Conservation (phyloP, 2,888 invertebrate genomes). For the Limenitis camilla region DNA sequence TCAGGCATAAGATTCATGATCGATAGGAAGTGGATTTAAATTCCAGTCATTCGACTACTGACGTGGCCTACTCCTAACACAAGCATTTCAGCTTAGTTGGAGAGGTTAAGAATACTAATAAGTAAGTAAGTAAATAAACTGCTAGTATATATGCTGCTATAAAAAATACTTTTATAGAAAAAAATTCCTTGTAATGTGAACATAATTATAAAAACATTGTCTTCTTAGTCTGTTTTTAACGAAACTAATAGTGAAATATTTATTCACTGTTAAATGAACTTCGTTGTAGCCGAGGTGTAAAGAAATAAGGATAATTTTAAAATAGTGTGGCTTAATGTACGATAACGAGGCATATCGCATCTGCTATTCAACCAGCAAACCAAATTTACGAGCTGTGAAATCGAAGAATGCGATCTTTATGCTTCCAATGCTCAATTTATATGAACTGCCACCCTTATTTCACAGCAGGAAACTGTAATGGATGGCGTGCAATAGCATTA, state of each 20-base stretch:
- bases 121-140: too few relatives aligned
- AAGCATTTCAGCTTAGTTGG: too few relatives aligned
- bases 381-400: conserved; percentile 33
- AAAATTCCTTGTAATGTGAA: too few relatives aligned
- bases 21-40: too few relatives aligned
- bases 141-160: too few relatives aligned
- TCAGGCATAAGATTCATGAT: too few relatives aligned
- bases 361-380: not conserved
- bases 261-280: not conserved
- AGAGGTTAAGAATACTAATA: too few relatives aligned
- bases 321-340: not conserved
- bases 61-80: too few relatives aligned
- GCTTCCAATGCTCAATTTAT: conserved; percentile 33
- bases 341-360: conserved; percentile 5
- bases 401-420: conserved; percentile 38
- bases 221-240: too few relatives aligned
- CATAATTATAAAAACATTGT: too few relatives aligned
- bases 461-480: conserved; percentile 31
- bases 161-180: too few relatives aligned
- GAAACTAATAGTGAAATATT: not conserved
- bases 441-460: conserved; percentile 32
- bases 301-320: not conserved
- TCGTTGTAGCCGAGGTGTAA: not conserved
- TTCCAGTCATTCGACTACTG: too few relatives aligned
- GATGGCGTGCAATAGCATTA: conserved; percentile 28